phyloP scores from a whole-genome alignment of 2,888 invertebrate genomes.

The Coenonympha glycerion region DNA sequence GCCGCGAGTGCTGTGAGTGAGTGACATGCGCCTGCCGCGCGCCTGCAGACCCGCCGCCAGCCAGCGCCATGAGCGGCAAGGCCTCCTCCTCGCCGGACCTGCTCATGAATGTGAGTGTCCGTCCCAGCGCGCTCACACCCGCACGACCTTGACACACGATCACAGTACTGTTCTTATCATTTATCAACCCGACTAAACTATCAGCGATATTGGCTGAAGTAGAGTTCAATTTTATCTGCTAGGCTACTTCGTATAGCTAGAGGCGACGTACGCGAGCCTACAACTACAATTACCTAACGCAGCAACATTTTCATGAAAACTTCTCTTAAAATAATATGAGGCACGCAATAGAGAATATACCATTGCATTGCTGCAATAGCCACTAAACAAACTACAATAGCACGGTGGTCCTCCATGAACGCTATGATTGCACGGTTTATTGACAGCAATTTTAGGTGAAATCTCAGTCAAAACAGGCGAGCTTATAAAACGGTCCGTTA shows the following conservation, averaged over 20 bases:
- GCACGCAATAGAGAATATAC: no score
- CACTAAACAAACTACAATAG: neutral
- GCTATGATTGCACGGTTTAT: constrained; percentile 10
- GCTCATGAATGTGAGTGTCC: constrained; percentile 75
- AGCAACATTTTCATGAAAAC: no score
- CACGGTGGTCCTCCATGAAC: neutral
- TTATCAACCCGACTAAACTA: neutral
- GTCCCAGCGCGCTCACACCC: constrained; percentile 17
- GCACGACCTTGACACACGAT: constrained; percentile 1
- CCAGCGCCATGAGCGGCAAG: constrained; percentile 61
- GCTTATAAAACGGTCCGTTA: constrained; percentile 58
- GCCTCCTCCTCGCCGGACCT: constrained; percentile 71
- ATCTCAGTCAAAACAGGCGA: constrained; percentile 49
- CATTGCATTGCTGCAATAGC: neutral
- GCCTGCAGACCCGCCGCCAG: constrained; percentile 47
- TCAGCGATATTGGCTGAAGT: neutral
- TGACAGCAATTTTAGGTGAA: constrained; percentile 23
- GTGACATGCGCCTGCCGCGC: constrained; percentile 64
- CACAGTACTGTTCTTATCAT: no score
- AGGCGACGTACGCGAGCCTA: no score
- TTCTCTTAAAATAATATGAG: no score
- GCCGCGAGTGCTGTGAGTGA: constrained; percentile 65
- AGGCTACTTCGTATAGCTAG: no score
- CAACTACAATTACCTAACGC: neutral
- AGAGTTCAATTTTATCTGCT: neutral